Evolutionary conservation across 2,888 invertebrate species (phyloP), one percentile per base, ranked within the genome.

Genomic region (Xanthorhoe spadicearia): DNA sequence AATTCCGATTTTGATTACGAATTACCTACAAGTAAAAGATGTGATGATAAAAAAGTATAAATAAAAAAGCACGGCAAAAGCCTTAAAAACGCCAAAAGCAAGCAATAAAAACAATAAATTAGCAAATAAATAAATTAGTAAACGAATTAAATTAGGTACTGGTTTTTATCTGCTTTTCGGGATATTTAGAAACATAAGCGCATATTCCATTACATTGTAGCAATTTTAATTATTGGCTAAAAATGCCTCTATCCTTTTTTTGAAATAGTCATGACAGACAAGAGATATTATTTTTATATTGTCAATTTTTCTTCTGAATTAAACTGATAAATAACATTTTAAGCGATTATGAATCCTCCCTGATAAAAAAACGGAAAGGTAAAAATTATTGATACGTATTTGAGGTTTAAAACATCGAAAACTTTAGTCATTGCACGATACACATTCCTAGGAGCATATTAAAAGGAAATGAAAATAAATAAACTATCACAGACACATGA

Each of bases 401-500:
- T 15, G 57, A 28, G 52, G 43, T 50, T 28, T 35, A 9, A 61
- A 61, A 63, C 69, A 65, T 50, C 61, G n/a, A 84, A 87, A 88
- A 87, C 79, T 86, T 88, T 87, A 90, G 88, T 83, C 89, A 88
- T 88, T 87, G 88, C 75, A 59, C 57, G 18, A 56, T 53, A 69
- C 43, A 64, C 61, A 75, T 80, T 75, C 75, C 83, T 82, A 83
- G 77, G 73, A 82, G 77, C 80, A 75, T 74, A 46, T 15, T 43
- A 68, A 73, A 74, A 15, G 71, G 78, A 78, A 82, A 71, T 70
- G 74, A 79, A 43, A 86, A 88, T 90, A 91, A 92, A 89, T 89
- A 88, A 84, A 84, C 88, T 92, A 92, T 92, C 92, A 92, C 92
- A 92, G 92, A 90, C 87, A 87, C 85, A 89, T 86, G 89, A 91